These are phyloP conservation scores for Glaucomys volans DNA, from an alignment of 2,113 vertebrate species.

Conservation along the genomic window DNA sequence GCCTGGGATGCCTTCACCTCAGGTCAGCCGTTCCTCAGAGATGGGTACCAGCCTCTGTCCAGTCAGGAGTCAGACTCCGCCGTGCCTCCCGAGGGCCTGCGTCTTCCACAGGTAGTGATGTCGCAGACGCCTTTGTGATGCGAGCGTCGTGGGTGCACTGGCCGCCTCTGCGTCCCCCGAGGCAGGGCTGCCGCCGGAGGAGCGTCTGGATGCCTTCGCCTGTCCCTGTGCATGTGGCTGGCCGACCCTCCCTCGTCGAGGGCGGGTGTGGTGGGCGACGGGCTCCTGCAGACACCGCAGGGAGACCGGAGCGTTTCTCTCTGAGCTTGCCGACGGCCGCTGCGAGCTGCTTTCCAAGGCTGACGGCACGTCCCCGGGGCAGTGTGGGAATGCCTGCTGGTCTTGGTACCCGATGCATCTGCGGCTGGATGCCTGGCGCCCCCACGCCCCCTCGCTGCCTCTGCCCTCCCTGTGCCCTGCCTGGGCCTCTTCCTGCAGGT, in stretches of 20 bases:
- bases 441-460: not conserved
- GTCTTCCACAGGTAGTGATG: not conserved
- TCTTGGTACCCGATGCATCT: not conserved
- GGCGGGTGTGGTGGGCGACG: no score
- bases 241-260: no score
- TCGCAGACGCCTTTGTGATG: conserved; percentile 1
- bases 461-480: not conserved
- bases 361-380: no score
- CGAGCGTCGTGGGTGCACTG: not conserved
- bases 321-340: no score
- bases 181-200: rapidly evolving
- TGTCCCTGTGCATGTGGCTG: no score
- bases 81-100: rapidly evolving
- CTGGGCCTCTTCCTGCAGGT: not conserved
- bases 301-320: no score
- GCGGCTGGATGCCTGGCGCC: not conserved
- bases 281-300: no score
- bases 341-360: no score
- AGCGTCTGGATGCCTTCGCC: not conserved
- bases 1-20: not conserved
- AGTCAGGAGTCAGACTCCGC: no score
- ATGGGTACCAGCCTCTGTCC: not conserved
- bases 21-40: rapidly evolving
- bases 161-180: rapidly evolving
- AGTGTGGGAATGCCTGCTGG: rapidly evolving